Evolutionary conservation across 2,797 vertebrate genomes (phyloP).

Genomic region (Mergus octosetaceus): DNA sequence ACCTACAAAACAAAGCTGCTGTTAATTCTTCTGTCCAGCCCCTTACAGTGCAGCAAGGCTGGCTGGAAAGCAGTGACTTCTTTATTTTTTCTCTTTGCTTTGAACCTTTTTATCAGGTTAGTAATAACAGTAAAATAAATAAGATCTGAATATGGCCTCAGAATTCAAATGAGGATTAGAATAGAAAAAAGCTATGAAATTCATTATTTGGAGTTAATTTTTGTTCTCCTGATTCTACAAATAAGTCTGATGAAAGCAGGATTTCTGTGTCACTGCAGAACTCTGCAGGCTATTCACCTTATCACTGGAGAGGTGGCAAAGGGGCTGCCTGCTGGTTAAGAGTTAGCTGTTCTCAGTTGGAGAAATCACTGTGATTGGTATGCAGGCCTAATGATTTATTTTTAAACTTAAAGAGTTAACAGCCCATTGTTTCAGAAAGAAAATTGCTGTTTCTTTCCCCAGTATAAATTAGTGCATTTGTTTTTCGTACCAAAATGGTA

Average conservation of each 20-base stretch:
- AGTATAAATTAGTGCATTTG: background rate
- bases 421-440: background rate
- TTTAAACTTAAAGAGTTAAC: background rate
- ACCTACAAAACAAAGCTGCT: background rate
- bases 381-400: background rate
- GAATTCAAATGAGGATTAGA: background rate
- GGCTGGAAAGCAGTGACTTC: background rate
- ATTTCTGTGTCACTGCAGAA: background rate
- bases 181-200: background rate
- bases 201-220: background rate
- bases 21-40: background rate
- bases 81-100: background rate
- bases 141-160: background rate
- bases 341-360: background rate
- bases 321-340: background rate
- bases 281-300: background rate
- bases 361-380: background rate
- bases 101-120: background rate
- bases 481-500: background rate
- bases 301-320: background rate
- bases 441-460: background rate
- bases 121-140: background rate
- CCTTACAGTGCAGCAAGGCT: background rate
- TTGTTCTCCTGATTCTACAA: background rate
- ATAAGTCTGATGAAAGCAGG: background rate